Evolutionary conservation across 2,797 vertebrate species (phyloP), one percentile per base, ranked within the genome.

Genomic region (Holocentrus rufus): DNA sequence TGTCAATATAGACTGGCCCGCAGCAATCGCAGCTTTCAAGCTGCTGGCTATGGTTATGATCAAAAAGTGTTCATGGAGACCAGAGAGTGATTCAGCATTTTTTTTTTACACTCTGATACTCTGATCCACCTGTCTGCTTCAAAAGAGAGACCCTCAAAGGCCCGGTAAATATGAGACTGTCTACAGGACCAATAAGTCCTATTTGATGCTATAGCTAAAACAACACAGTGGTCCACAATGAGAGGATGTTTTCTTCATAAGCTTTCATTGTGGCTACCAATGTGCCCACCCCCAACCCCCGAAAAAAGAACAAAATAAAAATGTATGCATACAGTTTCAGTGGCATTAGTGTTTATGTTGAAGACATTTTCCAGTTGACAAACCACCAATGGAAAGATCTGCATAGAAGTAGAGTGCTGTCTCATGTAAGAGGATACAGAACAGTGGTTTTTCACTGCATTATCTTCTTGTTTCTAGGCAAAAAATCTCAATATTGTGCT

Each of bases 401-500:
- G 31, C 31, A 34, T 34, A 34, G 5, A 34, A 34, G 34, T 36
- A 36, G 7, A 7, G 7, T 36, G 55, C 36, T 53, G 39, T 34
- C 69, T 46, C 36, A 10, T 60, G 72, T 66, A 81, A 84, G 46
- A 68, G 59, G 54, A 82, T 80, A 49, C 65, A 46, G 44, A 74
- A 42, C 39, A 42, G 39, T 42, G n/a, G 42, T 20, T 17, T n/a
- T 5, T 39, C 13, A 55, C 23, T 56, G 61, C 42, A 42, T 76
- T 22, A 56, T 25, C 25, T 27, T 56, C 15, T 23, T 5, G 17
- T 72, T 83, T 79, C 50, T 76, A n/a, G 49, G 62, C 68, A 71
- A 54, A 61, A 70, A 60, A 17, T 62, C 70, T 65, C 23, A 63
- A 47, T 69, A 39, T 2, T 10, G 8, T 68, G 36, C 49, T 23